Percentiles rank a stretch among this genome's conserved stretches.
phyloP scores from a whole-genome alignment of 2,113 vertebrate species.

The Mormyrus iriodes region DNA sequence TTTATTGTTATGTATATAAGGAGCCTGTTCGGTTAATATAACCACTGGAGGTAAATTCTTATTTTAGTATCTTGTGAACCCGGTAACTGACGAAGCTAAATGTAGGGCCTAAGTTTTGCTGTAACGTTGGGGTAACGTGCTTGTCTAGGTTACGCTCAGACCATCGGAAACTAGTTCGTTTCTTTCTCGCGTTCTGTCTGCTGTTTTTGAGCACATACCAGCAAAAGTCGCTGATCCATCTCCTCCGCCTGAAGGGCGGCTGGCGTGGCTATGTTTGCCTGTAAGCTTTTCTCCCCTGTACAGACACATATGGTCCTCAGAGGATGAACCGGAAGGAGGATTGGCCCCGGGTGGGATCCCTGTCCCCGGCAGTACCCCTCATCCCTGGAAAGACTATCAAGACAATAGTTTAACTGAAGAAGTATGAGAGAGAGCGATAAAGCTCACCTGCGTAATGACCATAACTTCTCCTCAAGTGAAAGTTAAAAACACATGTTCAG shows the following conservation, averaged over 20 bases:
- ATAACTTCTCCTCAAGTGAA: neutral
- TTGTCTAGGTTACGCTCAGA: neutral
- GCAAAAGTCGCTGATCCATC: neutral
- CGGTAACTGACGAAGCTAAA: neutral
- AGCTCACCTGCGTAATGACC: neutral
- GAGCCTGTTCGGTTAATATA: neutral
- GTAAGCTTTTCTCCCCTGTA: neutral
- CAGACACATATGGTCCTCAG: neutral
- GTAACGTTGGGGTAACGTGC: neutral
- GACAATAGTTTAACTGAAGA: neutral
- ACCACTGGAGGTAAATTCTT: conserved; percentile 3
- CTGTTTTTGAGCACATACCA: neutral
- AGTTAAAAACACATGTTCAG: neutral
- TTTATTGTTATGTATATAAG: conserved; percentile 39
- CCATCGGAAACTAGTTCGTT: neutral
- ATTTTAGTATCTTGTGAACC: neutral
- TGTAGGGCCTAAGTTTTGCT: neutral
- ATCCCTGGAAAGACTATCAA: neutral
- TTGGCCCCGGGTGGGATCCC: neutral
- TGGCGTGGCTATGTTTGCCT: neutral
- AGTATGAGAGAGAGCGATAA: neutral
- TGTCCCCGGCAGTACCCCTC: neutral
- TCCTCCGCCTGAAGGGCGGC: neutral
- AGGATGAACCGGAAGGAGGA: neutral
- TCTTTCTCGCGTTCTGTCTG: neutral